phyloP scores from a whole-genome alignment of 30 jellyfish, hydroid and myxozoan species.

The Catostylus mosaicus region DNA sequence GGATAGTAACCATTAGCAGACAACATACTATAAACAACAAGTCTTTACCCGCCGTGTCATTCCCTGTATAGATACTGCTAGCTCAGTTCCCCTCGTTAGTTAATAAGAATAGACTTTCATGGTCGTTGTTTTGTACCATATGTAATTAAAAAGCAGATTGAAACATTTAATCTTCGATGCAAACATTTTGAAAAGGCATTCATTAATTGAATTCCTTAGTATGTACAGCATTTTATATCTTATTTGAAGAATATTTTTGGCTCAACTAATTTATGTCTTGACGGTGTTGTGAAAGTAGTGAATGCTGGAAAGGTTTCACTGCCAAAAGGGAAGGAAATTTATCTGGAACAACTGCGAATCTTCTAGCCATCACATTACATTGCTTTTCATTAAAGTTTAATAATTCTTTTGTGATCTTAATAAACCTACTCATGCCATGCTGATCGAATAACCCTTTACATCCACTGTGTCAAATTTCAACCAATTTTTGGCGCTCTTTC shows the following conservation, averaged over 20 bases:
- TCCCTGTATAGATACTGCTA: background rate
- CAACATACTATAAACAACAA: background rate
- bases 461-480: too few relatives aligned
- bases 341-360: background rate
- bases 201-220: background rate
- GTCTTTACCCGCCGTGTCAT: background rate
- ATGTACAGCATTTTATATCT: background rate
- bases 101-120: background rate
- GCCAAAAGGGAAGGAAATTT: background rate
- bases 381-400: background rate
- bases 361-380: background rate
- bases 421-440: too few relatives aligned
- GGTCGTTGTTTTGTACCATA: background rate
- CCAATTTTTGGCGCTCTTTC: background rate
- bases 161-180: background rate
- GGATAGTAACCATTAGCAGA: background rate
- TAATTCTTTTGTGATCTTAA: background rate
- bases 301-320: background rate
- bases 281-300: background rate
- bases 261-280: background rate
- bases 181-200: background rate
- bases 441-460: too few relatives aligned
- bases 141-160: background rate
- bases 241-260: background rate
- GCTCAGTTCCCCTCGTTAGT: background rate